Evolutionary conservation across 2,888 invertebrate species (phyloP).

Genomic region (Dyspetes luteomarginatus): DNA sequence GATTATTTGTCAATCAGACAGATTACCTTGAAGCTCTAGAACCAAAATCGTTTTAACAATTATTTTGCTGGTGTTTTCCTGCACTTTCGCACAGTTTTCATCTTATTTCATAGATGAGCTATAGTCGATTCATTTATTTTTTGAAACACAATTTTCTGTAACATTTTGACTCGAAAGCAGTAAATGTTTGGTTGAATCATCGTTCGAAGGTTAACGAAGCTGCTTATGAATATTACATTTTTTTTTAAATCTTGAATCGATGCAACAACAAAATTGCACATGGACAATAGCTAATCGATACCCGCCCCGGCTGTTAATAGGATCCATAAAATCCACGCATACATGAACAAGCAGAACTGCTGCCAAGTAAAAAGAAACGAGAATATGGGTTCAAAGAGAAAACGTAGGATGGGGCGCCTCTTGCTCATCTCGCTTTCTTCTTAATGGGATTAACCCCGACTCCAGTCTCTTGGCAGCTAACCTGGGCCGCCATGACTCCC

Average conservation of each 20-base stretch:
- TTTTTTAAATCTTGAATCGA: background rate
- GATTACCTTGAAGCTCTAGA: too few relatives aligned
- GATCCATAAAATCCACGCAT: conserved; percentile 66
- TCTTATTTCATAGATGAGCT: too few relatives aligned
- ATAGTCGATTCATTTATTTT: too few relatives aligned
- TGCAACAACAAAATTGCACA: background rate
- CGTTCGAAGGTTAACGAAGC: background rate
- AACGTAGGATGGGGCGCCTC: conserved; percentile 66
- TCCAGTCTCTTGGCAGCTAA: conserved; percentile 58
- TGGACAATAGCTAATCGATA: conserved; percentile 7
- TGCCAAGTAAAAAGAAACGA: conserved; percentile 40
- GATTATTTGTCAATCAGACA: too few relatives aligned
- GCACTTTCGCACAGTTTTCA: too few relatives aligned
- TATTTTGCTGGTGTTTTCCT: too few relatives aligned
- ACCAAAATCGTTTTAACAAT: too few relatives aligned
- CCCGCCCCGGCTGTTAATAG: conserved; percentile 67
- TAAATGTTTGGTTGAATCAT: too few relatives aligned
- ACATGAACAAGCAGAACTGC: conserved; percentile 13
- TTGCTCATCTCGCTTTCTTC: conserved; percentile 60
- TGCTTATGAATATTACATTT: background rate
- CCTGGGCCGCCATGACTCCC: background rate
- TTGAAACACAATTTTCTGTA: too few relatives aligned
- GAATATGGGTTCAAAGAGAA: conserved; percentile 58
- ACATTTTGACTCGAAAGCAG: too few relatives aligned
- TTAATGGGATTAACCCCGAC: conserved; percentile 79